Base-by-base conservation (phyloP, 2,888 invertebrate species). In the Fragum fragum region DNA sequence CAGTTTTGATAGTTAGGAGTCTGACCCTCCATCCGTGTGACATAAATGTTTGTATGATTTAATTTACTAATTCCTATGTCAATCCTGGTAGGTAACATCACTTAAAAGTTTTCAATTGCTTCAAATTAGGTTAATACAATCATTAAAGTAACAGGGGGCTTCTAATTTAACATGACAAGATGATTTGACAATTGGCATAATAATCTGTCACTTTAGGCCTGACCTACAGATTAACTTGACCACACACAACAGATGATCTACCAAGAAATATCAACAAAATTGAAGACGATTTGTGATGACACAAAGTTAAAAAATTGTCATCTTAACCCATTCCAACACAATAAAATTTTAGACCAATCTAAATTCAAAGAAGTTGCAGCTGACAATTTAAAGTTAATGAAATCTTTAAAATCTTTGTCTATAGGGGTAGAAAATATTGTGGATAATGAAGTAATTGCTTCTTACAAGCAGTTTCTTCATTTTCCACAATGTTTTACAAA, bases 181-280 rank as follows among this genome's bases (percentile, higher is more conserved):
- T 63, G 63, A 63, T 63, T 32, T 63, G 63, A 63, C 63, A 63
- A 36, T 47, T 47, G 16, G 21, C 63, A 32, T 18, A 32, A 32
- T n/a, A 63, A 32, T 63, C n/a, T 57, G 63, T 63, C 63, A 63
- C n/a, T 32, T 32, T n/a, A 32, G 36, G 11, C 36, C 63, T 63
- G 63, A 36, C 63, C 36, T 28, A 32, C 14, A 21, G 29, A 32
- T 63, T 32, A 63, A 36, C 32, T 63, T 63, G 63, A 36, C 21
- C 63, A 36, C 57, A 6, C 9, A 57, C 23, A 1, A 18, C 23
- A n/a, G 23, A 11, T 57, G 52, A 52, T 47, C 14, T 47, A 47
- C 5, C n/a, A 3, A 9, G n/a, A 47, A 47, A 47, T 47, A 47
- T 3, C 47, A 47, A 47, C 47, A 47, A 47, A 47, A 47, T 47